These are phyloP conservation scores for Leptothorax acervorum DNA, from an alignment of 2,888 invertebrate genomes.

Conservation along the genomic window DNA sequence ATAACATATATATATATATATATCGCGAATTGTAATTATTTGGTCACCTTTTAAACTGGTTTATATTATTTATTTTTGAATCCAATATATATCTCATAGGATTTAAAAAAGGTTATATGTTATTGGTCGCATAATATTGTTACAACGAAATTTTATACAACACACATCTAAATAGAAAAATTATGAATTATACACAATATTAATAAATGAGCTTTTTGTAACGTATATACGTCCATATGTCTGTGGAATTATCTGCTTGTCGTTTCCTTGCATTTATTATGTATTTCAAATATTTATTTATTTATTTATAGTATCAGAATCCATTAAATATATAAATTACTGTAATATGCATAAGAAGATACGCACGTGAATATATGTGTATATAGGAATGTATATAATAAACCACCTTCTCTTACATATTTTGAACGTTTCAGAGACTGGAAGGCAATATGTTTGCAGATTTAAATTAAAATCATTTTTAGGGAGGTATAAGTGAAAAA, in stretches of 20 bases:
- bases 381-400: constrained; percentile 23
- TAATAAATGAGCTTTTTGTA: constrained; percentile 23
- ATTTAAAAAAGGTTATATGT: constrained; percentile 31
- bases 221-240: not conserved
- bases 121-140: not conserved
- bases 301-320: constrained; percentile 30
- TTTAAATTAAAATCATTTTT: constrained; percentile 10
- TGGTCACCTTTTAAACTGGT: not conserved
- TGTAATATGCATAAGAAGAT: constrained; percentile 24
- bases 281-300: not conserved
- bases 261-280: constrained; percentile 16
- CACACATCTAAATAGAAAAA: constrained; percentile 3
- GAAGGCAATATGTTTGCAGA: not conserved
- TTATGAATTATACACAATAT: constrained; percentile 8
- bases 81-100: not conserved
- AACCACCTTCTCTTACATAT: constrained; percentile 13
- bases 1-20: not conserved
- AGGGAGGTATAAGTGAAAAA: not conserved
- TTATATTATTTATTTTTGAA: not conserved
- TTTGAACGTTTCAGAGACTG: constrained; percentile 34
- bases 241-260: constrained; percentile 14
- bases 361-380: not conserved
- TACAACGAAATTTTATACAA: constrained; percentile 28
- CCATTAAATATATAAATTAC: constrained; percentile 35
- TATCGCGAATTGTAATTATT: not conserved